Evolutionary conservation across 2,113 vertebrate species (phyloP), one percentile per base, ranked within the genome.

Genomic region (Todiramphus saurophagus): DNA sequence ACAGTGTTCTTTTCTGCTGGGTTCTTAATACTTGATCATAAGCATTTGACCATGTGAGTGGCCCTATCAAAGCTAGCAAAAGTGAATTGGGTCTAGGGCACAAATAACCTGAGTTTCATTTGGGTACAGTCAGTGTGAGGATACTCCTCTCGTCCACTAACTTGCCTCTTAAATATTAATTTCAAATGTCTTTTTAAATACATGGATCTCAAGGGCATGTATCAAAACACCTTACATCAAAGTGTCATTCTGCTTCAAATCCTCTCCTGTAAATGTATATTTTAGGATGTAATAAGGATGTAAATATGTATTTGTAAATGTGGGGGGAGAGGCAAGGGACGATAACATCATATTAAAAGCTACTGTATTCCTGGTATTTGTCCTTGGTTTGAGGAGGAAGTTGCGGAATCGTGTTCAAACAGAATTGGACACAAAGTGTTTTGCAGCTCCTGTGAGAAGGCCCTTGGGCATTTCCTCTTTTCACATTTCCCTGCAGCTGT

Each of bases 161-260:
- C 4, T 46, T 39, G 4, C 3, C 7, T 6, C 16, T n/a, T 31
- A 16, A 9, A 10, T 21, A 5, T 12, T 18, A 13, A 6, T 2
- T 46, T 85, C n/a, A 43, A 53, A 81, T 6, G 6, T 8, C 15
- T 35, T 56, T 25, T 13, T 43, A 66, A 3, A 2, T 30, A 48
- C 0, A 0, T 33, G 11, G 16, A 16, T 44, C 35, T 23, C 0
- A 1, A 44, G 24, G 5, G 20, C 18, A 14, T 19, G 13, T 74
- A 28, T 48, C 35, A 63, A 50, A 69, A 17, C 16, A 46, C 12
- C 7, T 59, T 7, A 18, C 5, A 1, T 19, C 9, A 2, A 16
- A 16, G 20, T 44, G 18, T 6, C 13, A 11, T 18, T 55, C 14
- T 50, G 28, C 21, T 68, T 74, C 41, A n/a, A 7, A 5, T 60